Evolutionary conservation across 1,140 invertebrate species (phyloP), one percentile per base, ranked within the genome.

Genomic region (Penaeus indicus): DNA sequence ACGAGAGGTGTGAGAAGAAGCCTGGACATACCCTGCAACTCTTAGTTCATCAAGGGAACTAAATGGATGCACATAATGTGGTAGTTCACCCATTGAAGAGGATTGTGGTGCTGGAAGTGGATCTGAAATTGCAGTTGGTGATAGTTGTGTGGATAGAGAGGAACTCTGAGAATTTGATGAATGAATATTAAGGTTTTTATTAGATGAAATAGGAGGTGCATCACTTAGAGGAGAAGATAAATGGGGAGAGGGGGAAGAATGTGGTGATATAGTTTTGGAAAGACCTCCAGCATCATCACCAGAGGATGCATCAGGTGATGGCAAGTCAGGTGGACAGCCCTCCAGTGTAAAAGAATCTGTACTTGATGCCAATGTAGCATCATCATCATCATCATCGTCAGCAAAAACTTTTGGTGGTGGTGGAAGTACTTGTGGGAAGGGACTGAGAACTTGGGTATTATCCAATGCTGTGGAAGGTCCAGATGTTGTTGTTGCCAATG

Each of bases 331-430:
- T 47, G 84, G 81, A 62, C 84, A 86, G 21, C 86, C 90, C 32
- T 90, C 90, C 54, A 90, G 47, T 25, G 90, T 90, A 60, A 89
- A 89, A 22, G 87, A 90, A 60, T 90, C 90, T 63, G 84, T 90
- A 77, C 88, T 90, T 60, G 90, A 90, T 11, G 86, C 90, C 67
- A 90, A 67, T 62, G 90, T 90, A 25, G 84, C 87, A 84, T 90
- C 90, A 63, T 88, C 86, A 81, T 90, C 90, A 42, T 90, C 87
- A 22, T 90, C 63, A 69, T 75, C 69, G 82, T 90, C 84, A 82
- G 78, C 81, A 60, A 85, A 81, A 16, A 78, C 75, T 16, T 27
- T 32, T 21, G 69, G 75, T 75, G 79, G 61, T n/a, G 90, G 83
- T 60, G 81, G 79, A 81, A 80, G 27, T 25, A 79, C 47, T 22